Evolutionary conservation across 1,140 invertebrate genomes (phyloP).

Genomic region (Leguminivora glycinivorella): DNA sequence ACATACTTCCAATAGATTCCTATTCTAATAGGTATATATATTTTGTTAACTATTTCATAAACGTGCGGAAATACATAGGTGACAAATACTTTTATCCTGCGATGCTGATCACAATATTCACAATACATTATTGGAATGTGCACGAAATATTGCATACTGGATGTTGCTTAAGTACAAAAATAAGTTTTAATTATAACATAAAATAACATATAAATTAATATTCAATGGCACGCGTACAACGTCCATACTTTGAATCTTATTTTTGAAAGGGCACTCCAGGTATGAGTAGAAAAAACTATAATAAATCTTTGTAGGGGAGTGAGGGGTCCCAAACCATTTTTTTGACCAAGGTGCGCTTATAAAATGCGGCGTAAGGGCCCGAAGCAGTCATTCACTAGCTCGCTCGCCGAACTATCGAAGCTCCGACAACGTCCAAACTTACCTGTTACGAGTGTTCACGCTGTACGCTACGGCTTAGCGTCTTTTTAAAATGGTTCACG

Average conservation of each 20-base stretch:
- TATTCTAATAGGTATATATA: too few relatives aligned
- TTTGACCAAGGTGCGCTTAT: conserved; percentile 59
- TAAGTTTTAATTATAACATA: background rate
- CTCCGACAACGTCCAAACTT: conserved; percentile 32
- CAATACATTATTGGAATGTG: too few relatives aligned
- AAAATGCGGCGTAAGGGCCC: conserved; percentile 52
- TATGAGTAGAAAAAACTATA: conserved; percentile 61
- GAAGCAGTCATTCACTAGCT: conserved; percentile 58
- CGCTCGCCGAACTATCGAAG: conserved; percentile 38
- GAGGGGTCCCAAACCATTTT: conserved; percentile 64
- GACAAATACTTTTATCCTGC: too few relatives aligned
- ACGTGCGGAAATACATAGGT: too few relatives aligned
- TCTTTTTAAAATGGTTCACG: conserved; percentile 54
- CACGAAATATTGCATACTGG: background rate
- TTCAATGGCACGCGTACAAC: conserved; percentile 67
- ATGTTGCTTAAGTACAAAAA: background rate
- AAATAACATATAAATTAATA: conserved; percentile 30
- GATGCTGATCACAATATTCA: too few relatives aligned
- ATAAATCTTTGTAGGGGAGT: conserved; percentile 48
- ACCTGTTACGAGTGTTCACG: conserved; percentile 14
- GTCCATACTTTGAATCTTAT: conserved; percentile 41
- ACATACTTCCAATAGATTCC: too few relatives aligned
- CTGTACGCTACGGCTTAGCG: conserved; percentile 30
- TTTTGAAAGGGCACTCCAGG: conserved; percentile 59
- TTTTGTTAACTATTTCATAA: too few relatives aligned